A percentile compares a stretch with the other conserved stretches of the same genome.
phyloP scores from a whole-genome alignment of 2,113 vertebrate genomes.

The Dendrocopos noguchii region DNA sequence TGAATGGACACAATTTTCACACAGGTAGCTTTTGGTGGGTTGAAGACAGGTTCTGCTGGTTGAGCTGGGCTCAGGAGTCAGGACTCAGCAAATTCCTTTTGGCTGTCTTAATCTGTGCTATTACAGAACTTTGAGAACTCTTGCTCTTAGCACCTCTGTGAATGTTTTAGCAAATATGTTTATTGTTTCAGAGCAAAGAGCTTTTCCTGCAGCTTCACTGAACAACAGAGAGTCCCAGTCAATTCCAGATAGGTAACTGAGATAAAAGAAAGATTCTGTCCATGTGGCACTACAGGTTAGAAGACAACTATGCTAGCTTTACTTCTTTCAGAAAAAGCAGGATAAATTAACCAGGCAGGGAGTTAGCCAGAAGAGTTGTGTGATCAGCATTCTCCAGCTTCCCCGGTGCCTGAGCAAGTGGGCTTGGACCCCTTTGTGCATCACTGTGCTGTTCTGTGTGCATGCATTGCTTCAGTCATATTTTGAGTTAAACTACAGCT shows the following conservation, averaged over 20 bases:
- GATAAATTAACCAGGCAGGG: neutral
- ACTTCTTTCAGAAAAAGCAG: neutral
- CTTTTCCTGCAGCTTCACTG: neutral
- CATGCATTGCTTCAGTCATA: neutral
- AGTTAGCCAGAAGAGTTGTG: neutral
- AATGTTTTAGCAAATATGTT: neutral
- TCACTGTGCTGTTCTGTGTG: fast-evolving
- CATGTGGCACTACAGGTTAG: fast-evolving
- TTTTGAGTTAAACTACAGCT: neutral
- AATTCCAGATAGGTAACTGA: neutral
- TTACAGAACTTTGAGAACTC: neutral
- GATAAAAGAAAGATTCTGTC: neutral
- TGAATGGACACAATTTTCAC: neutral
- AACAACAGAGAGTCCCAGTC: neutral
- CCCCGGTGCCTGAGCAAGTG: neutral
- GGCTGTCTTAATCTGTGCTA: neutral
- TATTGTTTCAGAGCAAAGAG: neutral
- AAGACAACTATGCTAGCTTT: neutral
- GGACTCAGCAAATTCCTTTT: neutral
- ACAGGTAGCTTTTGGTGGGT: neutral
- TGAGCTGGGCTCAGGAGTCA: neutral
- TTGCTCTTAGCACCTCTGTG: neutral
- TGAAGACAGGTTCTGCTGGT: neutral
- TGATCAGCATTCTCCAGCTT: neutral
- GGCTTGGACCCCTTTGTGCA: neutral